Evolutionary conservation across 2,797 vertebrate genomes (phyloP).

Genomic region (Varecia variegata): DNA sequence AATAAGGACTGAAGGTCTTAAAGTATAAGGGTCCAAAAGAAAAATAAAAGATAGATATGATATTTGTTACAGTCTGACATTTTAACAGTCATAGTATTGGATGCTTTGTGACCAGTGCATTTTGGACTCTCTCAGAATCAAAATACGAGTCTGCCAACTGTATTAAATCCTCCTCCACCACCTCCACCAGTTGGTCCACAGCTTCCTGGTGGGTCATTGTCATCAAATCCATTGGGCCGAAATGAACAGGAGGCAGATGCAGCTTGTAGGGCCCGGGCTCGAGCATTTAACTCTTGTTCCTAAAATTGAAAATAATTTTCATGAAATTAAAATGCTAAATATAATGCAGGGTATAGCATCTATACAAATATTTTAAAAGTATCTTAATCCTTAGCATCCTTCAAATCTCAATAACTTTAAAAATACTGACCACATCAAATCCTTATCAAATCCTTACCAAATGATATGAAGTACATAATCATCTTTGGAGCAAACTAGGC

Average conservation of each 20-base stretch:
- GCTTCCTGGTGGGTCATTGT: slow-evolving; percentile 98
- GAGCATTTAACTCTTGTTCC: slow-evolving; percentile 98
- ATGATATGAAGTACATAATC: neutral
- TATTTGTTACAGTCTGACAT: slow-evolving; percentile 76
- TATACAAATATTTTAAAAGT: neutral
- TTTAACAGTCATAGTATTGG: slow-evolving; percentile 79
- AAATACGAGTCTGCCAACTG: slow-evolving; percentile 96
- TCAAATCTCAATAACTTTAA: slow-evolving; percentile 5
- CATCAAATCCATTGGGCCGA: slow-evolving; percentile 96
- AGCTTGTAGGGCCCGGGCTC: slow-evolving; percentile 95
- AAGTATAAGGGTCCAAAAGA: slow-evolving; percentile 78
- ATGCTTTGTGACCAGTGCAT: slow-evolving; percentile 81
- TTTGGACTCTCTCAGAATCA: slow-evolving; percentile 83
- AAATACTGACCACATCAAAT: neutral
- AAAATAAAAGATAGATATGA: slow-evolving; percentile 77
- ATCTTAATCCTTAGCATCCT: neutral
- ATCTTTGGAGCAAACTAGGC: neutral
- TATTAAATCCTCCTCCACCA: slow-evolving; percentile 95
- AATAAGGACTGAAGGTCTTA: slow-evolving; percentile 76
- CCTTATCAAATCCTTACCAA: neutral
- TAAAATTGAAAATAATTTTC: slow-evolving; percentile 77
- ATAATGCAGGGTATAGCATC: neutral
- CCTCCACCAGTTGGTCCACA: slow-evolving; percentile 96
- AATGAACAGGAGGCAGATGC: slow-evolving; percentile 96
- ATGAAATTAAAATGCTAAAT: slow-evolving; percentile 36